Evolutionary conservation across 1,140 invertebrate species (phyloP).

Genomic region (Pogonus chalceus): DNA sequence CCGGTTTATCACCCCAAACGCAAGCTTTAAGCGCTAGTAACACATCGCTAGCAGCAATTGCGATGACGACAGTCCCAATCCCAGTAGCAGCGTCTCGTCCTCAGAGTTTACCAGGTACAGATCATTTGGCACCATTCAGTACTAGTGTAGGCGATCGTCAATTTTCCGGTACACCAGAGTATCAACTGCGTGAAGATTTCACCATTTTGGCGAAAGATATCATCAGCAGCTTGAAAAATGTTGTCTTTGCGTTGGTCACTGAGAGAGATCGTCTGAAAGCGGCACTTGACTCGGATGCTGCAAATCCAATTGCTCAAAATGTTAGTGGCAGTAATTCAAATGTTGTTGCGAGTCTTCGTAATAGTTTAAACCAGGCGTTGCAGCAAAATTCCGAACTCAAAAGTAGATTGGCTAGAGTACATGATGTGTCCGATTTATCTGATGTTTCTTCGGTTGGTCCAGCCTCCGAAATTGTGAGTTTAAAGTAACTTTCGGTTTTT

Average conservation of each 20-base stretch:
- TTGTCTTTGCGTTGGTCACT: conserved; percentile 43
- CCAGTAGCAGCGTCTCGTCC: conserved; percentile 34
- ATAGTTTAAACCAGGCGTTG: conserved; percentile 51
- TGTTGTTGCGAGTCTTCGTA: conserved; percentile 43
- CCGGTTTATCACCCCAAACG: background rate
- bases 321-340: conserved; percentile 21
- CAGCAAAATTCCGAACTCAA: conserved; percentile 66
- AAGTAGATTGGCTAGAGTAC: conserved; percentile 53
- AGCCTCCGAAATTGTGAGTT: conserved; percentile 37
- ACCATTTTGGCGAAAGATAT: conserved; percentile 55
- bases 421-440: conserved; percentile 48
- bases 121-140: conserved; percentile 21
- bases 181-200: conserved; percentile 56
- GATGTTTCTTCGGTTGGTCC: conserved; percentile 43
- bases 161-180: conserved; percentile 43
- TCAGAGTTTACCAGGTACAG: conserved; percentile 40
- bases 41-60: conserved; percentile 18
- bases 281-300: conserved; percentile 40
- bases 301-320: conserved; percentile 26
- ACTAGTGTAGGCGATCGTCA: conserved; percentile 29
- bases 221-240: conserved; percentile 40
- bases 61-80: background rate
- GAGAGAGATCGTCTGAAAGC: conserved; percentile 52
- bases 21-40: conserved; percentile 23
- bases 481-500: conserved; percentile 11